Evolutionary conservation across 2,888 invertebrate genomes (phyloP).

Genomic region (Catocala nupta): DNA sequence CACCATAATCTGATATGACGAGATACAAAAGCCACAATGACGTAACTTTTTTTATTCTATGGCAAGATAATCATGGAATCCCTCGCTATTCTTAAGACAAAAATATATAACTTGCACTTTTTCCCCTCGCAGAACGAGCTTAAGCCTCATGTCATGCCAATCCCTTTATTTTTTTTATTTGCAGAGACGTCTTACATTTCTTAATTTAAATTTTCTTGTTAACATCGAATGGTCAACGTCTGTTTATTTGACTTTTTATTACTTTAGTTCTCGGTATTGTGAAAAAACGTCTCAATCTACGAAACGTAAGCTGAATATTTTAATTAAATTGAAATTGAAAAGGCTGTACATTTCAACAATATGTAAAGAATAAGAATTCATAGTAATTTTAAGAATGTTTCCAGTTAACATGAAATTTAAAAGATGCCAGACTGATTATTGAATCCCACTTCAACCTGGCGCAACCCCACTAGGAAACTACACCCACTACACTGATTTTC

Average conservation of each 20-base stretch:
- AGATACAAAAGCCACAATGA: constrained; percentile 21
- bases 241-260: constrained; percentile 8
- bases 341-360: too few relatives aligned
- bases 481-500: too few relatives aligned
- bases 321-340: too few relatives aligned
- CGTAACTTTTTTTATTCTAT: constrained; percentile 16
- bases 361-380: too few relatives aligned
- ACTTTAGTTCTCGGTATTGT: neutral
- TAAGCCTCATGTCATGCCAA: constrained; percentile 11
- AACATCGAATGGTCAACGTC: constrained; percentile 10
- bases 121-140: constrained; percentile 10
- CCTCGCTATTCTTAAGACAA: constrained; percentile 18
- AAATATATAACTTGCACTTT: constrained; percentile 23
- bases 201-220: constrained; percentile 18
- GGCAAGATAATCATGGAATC: constrained; percentile 20
- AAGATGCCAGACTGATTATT: too few relatives aligned
- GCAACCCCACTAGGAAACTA: too few relatives aligned
- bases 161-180: constrained; percentile 18
- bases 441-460: too few relatives aligned
- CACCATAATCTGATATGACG: constrained; percentile 14
- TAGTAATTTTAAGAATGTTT: too few relatives aligned
- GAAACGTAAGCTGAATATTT: too few relatives aligned
- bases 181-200: constrained; percentile 11
- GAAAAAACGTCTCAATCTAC: too few relatives aligned
- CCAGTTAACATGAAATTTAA: too few relatives aligned